These are phyloP conservation scores for Grapholita molesta DNA, from an alignment of 1,140 invertebrate genomes.

Conservation along the genomic window DNA sequence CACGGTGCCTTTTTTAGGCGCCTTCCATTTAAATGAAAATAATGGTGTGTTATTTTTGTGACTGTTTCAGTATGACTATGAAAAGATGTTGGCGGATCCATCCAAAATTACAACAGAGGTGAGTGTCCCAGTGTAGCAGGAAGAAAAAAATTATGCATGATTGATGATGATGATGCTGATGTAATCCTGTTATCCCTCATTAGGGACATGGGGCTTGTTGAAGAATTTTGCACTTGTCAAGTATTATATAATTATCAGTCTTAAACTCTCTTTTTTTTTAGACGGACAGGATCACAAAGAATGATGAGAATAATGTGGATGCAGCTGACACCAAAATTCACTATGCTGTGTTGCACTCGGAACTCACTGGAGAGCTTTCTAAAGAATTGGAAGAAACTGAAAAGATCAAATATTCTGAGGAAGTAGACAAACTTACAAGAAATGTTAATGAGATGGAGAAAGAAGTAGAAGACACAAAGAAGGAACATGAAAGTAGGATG, in stretches of 20 bases:
- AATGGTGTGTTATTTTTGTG: too few relatives aligned
- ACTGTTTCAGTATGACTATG: constrained; percentile 69
- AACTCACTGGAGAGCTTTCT: constrained; percentile 64
- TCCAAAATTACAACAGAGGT: constrained; percentile 63
- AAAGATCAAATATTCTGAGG: constrained; percentile 63
- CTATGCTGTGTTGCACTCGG: constrained; percentile 68
- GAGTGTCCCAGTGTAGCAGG: constrained; percentile 41
- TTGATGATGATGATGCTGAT: too few relatives aligned
- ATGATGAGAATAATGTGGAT: constrained; percentile 36
- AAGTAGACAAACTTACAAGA: constrained; percentile 77
- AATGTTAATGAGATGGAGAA: constrained; percentile 78
- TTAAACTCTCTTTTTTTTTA: constrained; percentile 35
- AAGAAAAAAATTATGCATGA: too few relatives aligned
- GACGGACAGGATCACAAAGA: constrained; percentile 46
- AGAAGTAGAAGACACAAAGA: constrained; percentile 73
- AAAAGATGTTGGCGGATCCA: constrained; percentile 66
- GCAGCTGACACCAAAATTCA: constrained; percentile 57
- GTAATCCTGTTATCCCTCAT: too few relatives aligned
- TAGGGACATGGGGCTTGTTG: too few relatives aligned
- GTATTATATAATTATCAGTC: too few relatives aligned
- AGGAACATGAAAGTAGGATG: constrained; percentile 69
- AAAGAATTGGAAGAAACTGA: constrained; percentile 65
- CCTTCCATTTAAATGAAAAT: too few relatives aligned
- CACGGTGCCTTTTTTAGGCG: too few relatives aligned
- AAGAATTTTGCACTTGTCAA: too few relatives aligned